These are phyloP conservation scores for Nannospalax galili DNA, from an alignment of 2,113 vertebrate genomes.

Conservation along the genomic window DNA sequence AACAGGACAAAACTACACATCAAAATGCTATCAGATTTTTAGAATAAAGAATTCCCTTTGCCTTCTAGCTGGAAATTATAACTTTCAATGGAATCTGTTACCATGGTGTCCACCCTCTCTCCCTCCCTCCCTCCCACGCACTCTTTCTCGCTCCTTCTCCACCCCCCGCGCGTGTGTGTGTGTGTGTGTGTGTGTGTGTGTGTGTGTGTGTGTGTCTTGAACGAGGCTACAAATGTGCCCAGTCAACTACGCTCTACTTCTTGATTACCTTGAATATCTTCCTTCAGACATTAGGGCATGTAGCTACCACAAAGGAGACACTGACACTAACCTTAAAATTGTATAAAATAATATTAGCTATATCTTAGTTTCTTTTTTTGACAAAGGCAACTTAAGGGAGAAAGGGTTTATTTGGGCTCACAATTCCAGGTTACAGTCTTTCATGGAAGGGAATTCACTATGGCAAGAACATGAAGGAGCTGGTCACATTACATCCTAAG, in stretches of 20 bases:
- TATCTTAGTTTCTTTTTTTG: not conserved
- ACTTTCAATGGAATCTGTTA: constrained; percentile 2
- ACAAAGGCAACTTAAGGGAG: not conserved
- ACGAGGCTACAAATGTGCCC: not conserved
- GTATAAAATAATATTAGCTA: not conserved
- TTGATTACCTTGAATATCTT: not conserved
- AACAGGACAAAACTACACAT: not conserved
- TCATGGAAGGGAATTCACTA: not conserved
- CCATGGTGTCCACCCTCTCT: not conserved
- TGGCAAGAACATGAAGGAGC: not conserved
- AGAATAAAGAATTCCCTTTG: constrained; percentile 22
- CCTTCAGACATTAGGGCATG: not conserved
- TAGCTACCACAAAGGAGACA: not conserved
- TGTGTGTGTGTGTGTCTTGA: not conserved
- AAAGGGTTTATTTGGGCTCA: not conserved
- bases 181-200: not conserved
- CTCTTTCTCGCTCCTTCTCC: fast-evolving
- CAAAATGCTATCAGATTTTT: not conserved
- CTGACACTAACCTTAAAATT: not conserved
- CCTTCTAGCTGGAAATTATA: not conserved
- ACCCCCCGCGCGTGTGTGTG: fast-evolving
- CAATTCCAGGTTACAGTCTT: not conserved
- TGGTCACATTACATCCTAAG: not conserved
- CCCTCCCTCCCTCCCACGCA: too few relatives aligned
- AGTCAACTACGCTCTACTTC: not conserved